Base-by-base conservation (phyloP, 2,888 invertebrate genomes). In the Plebejus anna region DNA sequence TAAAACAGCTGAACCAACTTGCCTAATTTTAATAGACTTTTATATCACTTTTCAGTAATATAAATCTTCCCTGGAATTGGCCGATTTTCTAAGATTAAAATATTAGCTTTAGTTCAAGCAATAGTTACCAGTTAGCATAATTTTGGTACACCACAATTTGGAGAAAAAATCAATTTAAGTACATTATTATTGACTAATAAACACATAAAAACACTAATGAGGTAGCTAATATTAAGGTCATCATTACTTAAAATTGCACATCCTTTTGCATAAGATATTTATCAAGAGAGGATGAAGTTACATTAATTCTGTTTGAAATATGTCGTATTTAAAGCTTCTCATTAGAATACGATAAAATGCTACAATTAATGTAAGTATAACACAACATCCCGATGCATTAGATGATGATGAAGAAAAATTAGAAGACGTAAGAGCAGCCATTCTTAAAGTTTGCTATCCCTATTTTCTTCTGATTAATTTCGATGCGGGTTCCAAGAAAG, bases 231-330 rank as follows among this genome's bases (percentile, higher is more conserved):
- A 66, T 36, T 66, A 16, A 66, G 32, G 66, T 36, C 32, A 66
- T 66, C 66, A 36, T 66, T 66, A 66, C 66, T 66, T 66, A 32
- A 36, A 66, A 36, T 66, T 66, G 66, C 36, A 66, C 66, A 66
- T 66, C 66, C 66, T 66, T 32, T 66, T 66, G 32, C 66, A 66
- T 66, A 66, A 66, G 32, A 66, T 28, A 61, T 66, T 66, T 32
- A 66, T 66, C 36, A 66, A 11, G 32, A 66, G 32, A 66, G 66
- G 66, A 66, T 66, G 66, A 66, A 66, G 36, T 66, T 66, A 36
- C 66, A 66, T 32, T 36, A 66, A 5, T 32, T 16, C 32, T 66
- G 32, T 66, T 61, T 61, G 11, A 61, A 61, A 61, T 61, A 11
- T 61, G 22, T 61, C 28, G 66, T 36, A 36, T 66, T 5, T 66